Conservation (phyloP, 2,113 vertebrate genomes). For the Pollachius pollachius region DNA sequence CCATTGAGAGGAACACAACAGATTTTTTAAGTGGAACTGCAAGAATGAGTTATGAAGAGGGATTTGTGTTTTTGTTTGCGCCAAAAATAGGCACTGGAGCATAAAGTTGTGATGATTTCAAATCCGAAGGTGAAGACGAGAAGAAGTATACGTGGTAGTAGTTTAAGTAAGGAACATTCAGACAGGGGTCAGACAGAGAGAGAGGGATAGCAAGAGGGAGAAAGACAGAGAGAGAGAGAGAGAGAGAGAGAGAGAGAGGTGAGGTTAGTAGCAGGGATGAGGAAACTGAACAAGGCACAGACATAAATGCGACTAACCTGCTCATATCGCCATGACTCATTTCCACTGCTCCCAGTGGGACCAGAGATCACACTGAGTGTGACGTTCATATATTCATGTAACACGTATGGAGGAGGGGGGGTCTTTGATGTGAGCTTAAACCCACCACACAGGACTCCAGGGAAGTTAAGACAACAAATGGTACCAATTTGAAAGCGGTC, state of each 20-base stretch:
- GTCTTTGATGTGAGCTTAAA: conserved; percentile 32
- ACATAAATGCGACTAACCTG: conserved; percentile 32
- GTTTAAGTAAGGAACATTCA: no score
- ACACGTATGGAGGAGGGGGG: conserved; percentile 4
- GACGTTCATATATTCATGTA: conserved; percentile 18
- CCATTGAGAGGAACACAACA: no score
- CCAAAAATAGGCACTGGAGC: conserved; percentile 57
- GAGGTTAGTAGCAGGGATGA: no score
- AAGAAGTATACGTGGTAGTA: neutral
- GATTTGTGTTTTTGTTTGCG: conserved; percentile 53
- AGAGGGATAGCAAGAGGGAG: no score
- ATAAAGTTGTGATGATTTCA: neutral
- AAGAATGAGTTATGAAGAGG: conserved; percentile 20
- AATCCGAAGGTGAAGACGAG: conserved; percentile 29
- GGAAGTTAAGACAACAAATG: conserved; percentile 31
- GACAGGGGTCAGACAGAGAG: no score
- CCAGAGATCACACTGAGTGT: conserved; percentile 31
- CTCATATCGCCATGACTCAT: conserved; percentile 41
- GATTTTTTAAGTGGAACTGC: no score
- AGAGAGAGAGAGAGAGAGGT: no score
- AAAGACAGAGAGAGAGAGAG: no score
- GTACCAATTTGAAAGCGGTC: conserved; percentile 44
- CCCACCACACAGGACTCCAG: conserved; percentile 17
- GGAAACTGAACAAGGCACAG: conserved; percentile 15
- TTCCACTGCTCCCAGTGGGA: conserved; percentile 4